These are phyloP conservation scores for Pithys albifrons DNA, from an alignment of 2,113 vertebrate species.

Conservation along the genomic window DNA sequence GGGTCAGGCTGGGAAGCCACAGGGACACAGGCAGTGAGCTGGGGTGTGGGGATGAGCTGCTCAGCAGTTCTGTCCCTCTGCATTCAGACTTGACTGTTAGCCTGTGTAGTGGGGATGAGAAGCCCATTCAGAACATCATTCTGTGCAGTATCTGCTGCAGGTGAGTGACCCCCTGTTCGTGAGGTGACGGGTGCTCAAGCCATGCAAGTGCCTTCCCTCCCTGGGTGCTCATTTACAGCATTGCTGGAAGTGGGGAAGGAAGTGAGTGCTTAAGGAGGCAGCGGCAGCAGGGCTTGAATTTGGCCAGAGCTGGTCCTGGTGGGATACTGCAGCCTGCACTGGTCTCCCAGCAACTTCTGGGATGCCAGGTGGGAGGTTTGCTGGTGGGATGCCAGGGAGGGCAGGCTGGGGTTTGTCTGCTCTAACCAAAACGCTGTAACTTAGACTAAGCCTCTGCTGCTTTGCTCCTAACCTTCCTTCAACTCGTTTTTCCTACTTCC, in stretches of 20 bases:
- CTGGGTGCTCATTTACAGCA: no score
- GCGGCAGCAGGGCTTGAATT: not conserved
- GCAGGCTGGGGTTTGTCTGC: not conserved
- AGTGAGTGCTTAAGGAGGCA: not conserved
- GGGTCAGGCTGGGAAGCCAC: not conserved
- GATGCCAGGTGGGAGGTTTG: not conserved
- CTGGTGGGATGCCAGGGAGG: accelerated
- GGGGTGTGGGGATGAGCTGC: not conserved
- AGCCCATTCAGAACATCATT: not conserved
- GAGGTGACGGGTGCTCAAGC: not conserved
- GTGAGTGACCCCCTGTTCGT: accelerated
- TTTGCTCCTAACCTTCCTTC: not conserved
- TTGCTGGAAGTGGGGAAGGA: not conserved
- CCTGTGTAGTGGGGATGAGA: not conserved
- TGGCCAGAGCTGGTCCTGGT: not conserved
- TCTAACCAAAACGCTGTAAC: not conserved
- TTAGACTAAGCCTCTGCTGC: not conserved
- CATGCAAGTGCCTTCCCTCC: accelerated
- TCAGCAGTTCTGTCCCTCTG: not conserved
- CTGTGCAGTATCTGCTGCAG: accelerated
- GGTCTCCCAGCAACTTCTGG: accelerated
- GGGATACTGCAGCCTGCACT: not conserved
- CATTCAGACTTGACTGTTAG: accelerated
- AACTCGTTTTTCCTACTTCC: not conserved
- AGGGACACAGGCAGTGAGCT: accelerated